Base-by-base conservation (phyloP, 2,888 invertebrate species). In the Cancer borealis region DNA sequence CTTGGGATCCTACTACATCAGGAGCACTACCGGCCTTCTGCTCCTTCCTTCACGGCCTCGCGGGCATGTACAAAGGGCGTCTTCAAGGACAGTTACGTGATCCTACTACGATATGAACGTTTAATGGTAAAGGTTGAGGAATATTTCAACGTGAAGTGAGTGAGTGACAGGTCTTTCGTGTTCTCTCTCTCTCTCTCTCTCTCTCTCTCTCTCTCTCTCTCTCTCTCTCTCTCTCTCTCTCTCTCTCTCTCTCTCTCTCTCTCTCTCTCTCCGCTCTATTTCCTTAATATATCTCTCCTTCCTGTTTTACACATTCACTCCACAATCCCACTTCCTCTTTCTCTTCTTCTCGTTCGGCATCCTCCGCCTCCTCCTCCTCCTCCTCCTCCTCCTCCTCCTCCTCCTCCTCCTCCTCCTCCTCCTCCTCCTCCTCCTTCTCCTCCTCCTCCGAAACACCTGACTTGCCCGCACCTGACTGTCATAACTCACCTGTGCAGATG, bases 371-470 rank as follows among this genome's bases (percentile, higher is more conserved):
- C 6, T 73, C 73, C 73, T 73, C 73, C 66, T 21, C 10, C 17
- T 66, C 66, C 66, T 66, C 66, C 66, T 66, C 66, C 66, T 66
- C n/a, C 66, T n/a, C 66, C 66, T 66, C 66, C 66, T n/a, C 8
- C 73, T 73, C 73, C n/a, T 8, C 26, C n/a, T 73, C n/a, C 26
- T 26, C 8, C 73, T 73, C 73, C 14, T 14, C 54, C 0, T 54
- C 54, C 8, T 54, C 12, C 12, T 54, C 14, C 54, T 54, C 14
- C 54, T 54, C 54, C 54, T 54, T 14, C 54, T 54, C 54, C 54
- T 54, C 54, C 54, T 54, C 54, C 54, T 54, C 49, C 12, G 39
- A 39, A 39, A 39, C 39, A 39, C 39, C 39, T 39, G 39, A 39
- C 39, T 39, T 39, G 46, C 89, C 3, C 46, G 17, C 47, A 89